Evolutionary conservation across 2,888 invertebrate species (phyloP).

Genomic region (Ennomos quercinarius): DNA sequence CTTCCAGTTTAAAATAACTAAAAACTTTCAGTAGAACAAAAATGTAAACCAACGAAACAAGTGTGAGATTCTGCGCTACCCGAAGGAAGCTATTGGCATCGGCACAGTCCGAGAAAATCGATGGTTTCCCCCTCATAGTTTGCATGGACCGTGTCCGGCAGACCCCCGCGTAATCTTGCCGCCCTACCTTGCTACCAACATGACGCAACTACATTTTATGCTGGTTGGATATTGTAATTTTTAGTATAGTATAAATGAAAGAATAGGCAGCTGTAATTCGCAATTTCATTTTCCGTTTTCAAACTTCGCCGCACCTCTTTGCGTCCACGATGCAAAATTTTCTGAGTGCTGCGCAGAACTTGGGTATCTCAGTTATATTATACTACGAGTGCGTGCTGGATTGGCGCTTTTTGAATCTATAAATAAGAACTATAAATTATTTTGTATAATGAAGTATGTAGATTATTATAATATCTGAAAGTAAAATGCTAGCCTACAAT

Average conservation of each 20-base stretch:
- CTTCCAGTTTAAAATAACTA: conserved; percentile 2
- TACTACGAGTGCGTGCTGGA: conserved; percentile 38
- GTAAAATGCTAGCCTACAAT: no score
- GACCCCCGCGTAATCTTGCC: conserved; percentile 24
- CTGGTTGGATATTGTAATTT: conserved; percentile 16
- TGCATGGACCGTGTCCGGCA: conserved; percentile 74
- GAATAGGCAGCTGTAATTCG: conserved; percentile 54
- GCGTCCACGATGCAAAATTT: conserved; percentile 73
- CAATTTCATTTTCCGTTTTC: conserved; percentile 41
- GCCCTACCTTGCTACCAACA: conserved; percentile 43
- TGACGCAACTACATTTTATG: conserved; percentile 20
- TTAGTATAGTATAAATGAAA: conserved; percentile 31
- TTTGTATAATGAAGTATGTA: no score
- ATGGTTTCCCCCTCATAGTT: conserved; percentile 82
- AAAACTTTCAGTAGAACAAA: conserved; percentile 17
- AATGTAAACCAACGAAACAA: conserved; percentile 47
- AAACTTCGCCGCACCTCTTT: conserved; percentile 48
- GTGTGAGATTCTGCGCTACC: conserved; percentile 58
- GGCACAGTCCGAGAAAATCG: conserved; percentile 83
- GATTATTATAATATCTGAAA: no score
- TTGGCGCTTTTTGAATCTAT: conserved; percentile 18
- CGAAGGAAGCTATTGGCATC: conserved; percentile 77
- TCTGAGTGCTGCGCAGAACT: conserved; percentile 65
- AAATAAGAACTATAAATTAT: no score
- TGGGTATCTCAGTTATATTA: conserved; percentile 46